phyloP scores from a whole-genome alignment of 2,113 vertebrate species.

The Eretmochelys imbricata region DNA sequence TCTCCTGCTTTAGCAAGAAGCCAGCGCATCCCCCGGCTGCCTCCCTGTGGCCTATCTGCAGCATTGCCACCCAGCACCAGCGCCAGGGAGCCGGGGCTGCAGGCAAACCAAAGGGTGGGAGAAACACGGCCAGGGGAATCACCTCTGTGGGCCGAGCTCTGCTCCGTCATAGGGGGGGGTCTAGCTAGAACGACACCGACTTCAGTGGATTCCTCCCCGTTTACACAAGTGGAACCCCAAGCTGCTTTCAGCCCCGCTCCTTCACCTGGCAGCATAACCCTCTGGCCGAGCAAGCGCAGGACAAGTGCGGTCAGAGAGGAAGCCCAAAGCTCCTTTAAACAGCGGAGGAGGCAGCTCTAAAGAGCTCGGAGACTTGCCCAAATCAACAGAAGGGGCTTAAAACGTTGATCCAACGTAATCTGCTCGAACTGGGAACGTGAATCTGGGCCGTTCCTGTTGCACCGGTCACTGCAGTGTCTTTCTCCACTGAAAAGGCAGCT shows the following conservation, averaged over 20 bases:
- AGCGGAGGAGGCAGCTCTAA: not conserved
- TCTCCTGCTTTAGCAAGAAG: not conserved
- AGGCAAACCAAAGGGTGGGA: not conserved
- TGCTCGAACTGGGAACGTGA: not conserved
- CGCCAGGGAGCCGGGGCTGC: not conserved
- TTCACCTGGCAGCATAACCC: slow-evolving; percentile 50
- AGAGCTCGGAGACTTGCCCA: not conserved
- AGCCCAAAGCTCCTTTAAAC: not conserved
- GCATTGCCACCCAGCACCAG: not conserved
- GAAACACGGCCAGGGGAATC: not conserved
- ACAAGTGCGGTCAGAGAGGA: not conserved
- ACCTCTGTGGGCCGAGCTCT: not conserved
- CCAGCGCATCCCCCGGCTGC: slow-evolving; percentile 1
- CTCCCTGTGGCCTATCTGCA: not conserved
- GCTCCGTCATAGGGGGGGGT: not conserved
- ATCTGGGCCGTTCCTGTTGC: too few relatives aligned
- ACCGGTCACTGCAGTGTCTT: not conserved
- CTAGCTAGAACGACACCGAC: not conserved
- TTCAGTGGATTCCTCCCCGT: not conserved
- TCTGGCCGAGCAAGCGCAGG: not conserved
- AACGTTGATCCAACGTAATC: fast-evolving
- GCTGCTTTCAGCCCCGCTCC: not conserved
- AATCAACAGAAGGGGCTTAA: not conserved
- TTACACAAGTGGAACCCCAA: not conserved
- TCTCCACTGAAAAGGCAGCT: not conserved